Base-by-base conservation (phyloP, 2,888 invertebrate genomes). In the Meiosimyza decipiens region DNA sequence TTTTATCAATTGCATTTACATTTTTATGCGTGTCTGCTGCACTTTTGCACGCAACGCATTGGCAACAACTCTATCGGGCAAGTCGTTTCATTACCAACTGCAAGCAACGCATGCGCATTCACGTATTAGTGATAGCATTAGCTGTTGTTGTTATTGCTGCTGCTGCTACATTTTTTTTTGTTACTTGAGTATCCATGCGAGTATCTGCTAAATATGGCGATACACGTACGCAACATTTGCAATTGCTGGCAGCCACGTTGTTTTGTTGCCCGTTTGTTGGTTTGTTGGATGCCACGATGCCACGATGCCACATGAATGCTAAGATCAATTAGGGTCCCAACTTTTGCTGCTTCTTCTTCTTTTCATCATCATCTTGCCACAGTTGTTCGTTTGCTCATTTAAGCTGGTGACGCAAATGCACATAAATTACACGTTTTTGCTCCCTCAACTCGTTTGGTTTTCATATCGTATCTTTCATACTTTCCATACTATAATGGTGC, bases 241-340 rank as follows among this genome's bases (percentile, higher is more conserved):
- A 16, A 13, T 33, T 28, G 13, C 22, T 22, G 28, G 9, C n/a
- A 18, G 47, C 62, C 40, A 40, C 40, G 13, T 28, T 40, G 60
- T 18, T 62, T 33, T 16, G 18, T 22, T 51, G 64, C 9, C 50
- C 50, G 22, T 18, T 64, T 6, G 64, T 13, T 64, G 51, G 28
- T 15, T 64, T 49, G 50, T 11, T 63, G 71, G 55, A 16, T 63
- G 54, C 22, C 28, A 3, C 2, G 22, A 22, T 22, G 22, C 22
- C 28, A 28, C 28, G 28, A 28, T 28, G 28, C 55, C 64, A 22
- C 59, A 65, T 71, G 71, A 51, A 64, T 71, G 71, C 65, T 15
- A 49, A 65, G 71, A 65, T 71, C 71, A 65, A 71, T 65, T 71
- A 50, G 71, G 65, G 71, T 71, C 71, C 33, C 65, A 49, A 57